Conservation (phyloP, 2,888 invertebrate genomes). For the Ligdia adustata region DNA sequence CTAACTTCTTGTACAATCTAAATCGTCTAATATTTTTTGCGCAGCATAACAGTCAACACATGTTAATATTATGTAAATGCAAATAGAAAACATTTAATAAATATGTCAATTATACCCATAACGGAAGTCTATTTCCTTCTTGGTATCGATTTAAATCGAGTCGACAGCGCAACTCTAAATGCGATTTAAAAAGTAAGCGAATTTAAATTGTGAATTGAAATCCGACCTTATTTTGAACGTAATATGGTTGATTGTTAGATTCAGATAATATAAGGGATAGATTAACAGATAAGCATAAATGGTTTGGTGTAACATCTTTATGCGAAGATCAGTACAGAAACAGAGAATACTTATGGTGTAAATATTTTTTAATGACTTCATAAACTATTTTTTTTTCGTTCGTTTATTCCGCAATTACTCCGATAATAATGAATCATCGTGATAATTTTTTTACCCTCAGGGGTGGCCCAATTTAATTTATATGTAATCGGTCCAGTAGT, state of each 20-base stretch:
- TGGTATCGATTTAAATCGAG: constrained; percentile 30
- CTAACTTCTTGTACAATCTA: background rate
- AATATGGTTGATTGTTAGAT: background rate
- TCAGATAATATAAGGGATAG: background rate
- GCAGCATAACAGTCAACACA: constrained; percentile 16
- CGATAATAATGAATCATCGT: too few relatives aligned
- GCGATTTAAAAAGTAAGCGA: background rate
- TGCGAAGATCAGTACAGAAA: constrained; percentile 11
- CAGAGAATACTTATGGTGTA: constrained; percentile 2
- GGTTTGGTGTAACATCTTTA: constrained; percentile 26
- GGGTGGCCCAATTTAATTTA: too few relatives aligned
- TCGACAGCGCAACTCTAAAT: constrained; percentile 14
- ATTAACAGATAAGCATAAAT: constrained; percentile 23
- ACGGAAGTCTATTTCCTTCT: constrained; percentile 35
- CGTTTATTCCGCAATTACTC: too few relatives aligned
- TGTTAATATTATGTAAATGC: constrained; percentile 23
- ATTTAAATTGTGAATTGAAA: background rate
- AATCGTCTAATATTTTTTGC: background rate
- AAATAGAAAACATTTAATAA: constrained; percentile 28
- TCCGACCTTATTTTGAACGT: background rate
- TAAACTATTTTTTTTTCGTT: too few relatives aligned
- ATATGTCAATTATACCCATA: constrained; percentile 29
- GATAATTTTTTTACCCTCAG: too few relatives aligned
- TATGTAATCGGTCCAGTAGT: too few relatives aligned
- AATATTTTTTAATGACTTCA: background rate